A percentile compares a stretch with the other conserved stretches of the same genome.
phyloP scores from a whole-genome alignment of 2,888 invertebrate genomes.

The Agrenia bidenticulata region DNA sequence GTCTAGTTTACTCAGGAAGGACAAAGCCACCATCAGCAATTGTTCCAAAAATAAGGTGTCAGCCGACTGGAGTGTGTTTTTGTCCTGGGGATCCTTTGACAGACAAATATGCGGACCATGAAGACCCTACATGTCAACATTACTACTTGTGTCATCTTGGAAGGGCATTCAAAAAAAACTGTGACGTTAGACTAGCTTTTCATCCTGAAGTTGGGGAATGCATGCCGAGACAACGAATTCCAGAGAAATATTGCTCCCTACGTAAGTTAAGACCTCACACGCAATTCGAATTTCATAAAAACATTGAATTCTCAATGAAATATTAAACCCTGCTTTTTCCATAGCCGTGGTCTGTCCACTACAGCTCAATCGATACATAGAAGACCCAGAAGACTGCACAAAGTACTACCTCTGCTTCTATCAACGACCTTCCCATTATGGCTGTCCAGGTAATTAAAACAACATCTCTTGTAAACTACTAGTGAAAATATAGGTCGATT shows the following conservation, averaged over 20 bases:
- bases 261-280: slow-evolving; percentile 13
- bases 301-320: too few species aligned
- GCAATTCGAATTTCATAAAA: background rate
- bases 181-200: slow-evolving; percentile 33
- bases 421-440: slow-evolving; percentile 36
- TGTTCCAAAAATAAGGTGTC: slow-evolving; percentile 20
- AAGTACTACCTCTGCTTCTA: slow-evolving; percentile 46
- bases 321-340: too few species aligned
- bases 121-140: slow-evolving; percentile 28
- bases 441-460: slow-evolving; percentile 31
- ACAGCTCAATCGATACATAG: slow-evolving; percentile 31
- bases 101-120: slow-evolving; percentile 30
- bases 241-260: slow-evolving; percentile 22
- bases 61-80: slow-evolving; percentile 17
- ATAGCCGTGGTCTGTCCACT: slow-evolving; percentile 33
- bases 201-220: slow-evolving; percentile 39
- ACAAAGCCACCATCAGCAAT: too few species aligned
- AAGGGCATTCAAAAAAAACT: slow-evolving; percentile 32
- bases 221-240: slow-evolving; percentile 23
- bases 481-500: background rate
- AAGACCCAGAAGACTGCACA: slow-evolving; percentile 41
- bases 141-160: slow-evolving; percentile 45
- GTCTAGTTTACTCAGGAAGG: too few species aligned
- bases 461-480: background rate
- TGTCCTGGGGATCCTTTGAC: slow-evolving; percentile 46